Evolutionary conservation across 2,113 vertebrate species (phyloP), one percentile per base, ranked within the genome.

Genomic region (Caranx ignobilis): DNA sequence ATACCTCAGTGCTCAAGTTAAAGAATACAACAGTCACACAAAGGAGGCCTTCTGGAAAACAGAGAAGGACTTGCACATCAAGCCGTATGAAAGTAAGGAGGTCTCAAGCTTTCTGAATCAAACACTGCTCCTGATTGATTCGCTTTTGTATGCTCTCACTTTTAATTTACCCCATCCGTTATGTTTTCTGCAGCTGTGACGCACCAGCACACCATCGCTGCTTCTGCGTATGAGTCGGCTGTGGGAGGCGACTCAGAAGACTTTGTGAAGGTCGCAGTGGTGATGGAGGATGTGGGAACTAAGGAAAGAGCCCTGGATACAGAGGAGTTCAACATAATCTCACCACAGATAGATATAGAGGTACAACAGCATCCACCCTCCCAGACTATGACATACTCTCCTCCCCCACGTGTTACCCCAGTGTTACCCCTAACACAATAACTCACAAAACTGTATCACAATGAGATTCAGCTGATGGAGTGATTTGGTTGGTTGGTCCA

Each of bases 231-330:
- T 3, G 83, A 91, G 80, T 69, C 76, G 0, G 18, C 64, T 18
- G 41, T 92, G 70, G 71, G 55, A 1, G 73, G 18, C 7, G 82
- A 92, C 0, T 1, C 26, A 26, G 26, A 26, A 26, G 71, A 79
- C 62, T 84, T 92, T 43, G 78, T 93, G 75, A 93, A 90, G 18
- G 7, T 84, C 39, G 88, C 87, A 0, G 92, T 87, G 63, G 89
- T 93, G 59, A 50, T 93, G 12, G 84, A 90, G 81, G 90, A 93
- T 55, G 2, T 4, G n/a, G 56, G 0, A 7, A 92, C 85, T 0
- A 11, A 81, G 21, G 87, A 90, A 70, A 88, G 85, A 60, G 41
- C 85, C 35, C 35, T 93, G 84, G 84, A 70, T 31, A 45, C 66
- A 5, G 41, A 85, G 70, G 92, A 93, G 68, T 88, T 92, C 76